Evolutionary conservation across 2,113 vertebrate genomes (phyloP).

Genomic region (Bothrops jararaca): DNA sequence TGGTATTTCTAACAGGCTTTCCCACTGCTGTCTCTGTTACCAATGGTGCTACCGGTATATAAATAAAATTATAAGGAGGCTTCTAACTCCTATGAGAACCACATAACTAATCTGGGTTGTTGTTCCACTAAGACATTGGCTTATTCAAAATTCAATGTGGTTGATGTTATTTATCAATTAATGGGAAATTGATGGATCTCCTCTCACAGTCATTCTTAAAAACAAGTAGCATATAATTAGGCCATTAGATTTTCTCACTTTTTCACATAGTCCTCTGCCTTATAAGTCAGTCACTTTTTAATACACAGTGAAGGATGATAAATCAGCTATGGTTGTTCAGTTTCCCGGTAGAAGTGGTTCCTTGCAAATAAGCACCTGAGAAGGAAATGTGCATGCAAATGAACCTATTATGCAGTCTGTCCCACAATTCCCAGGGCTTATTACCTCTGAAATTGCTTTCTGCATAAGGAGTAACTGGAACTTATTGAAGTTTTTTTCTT

Average conservation of each 20-base stretch:
- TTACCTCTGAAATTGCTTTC: constrained; percentile 59
- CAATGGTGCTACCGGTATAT: background rate
- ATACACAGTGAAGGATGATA: constrained; percentile 44
- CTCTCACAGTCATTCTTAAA: background rate
- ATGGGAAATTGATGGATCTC: constrained; percentile 18
- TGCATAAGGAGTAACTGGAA: constrained; percentile 4
- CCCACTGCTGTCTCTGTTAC: background rate
- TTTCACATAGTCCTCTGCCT: background rate
- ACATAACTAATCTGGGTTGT: background rate
- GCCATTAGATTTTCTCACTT: background rate
- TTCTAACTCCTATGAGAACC: background rate
- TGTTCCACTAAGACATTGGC: constrained; percentile 35
- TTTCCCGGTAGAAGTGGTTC: constrained; percentile 45
- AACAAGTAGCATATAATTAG: constrained; percentile 12
- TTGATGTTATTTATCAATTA: constrained; percentile 18
- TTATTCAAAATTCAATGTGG: constrained; percentile 28
- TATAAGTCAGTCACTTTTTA: constrained; percentile 1
- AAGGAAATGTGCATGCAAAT: constrained; percentile 55
- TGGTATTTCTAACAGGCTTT: background rate
- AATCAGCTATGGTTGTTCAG: constrained; percentile 50
- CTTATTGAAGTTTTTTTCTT: constrained; percentile 25
- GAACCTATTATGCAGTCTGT: constrained; percentile 44
- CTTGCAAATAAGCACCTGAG: constrained; percentile 58
- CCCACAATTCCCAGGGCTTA: constrained; percentile 55
- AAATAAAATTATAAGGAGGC: background rate